phyloP scores from a whole-genome alignment of 2,797 vertebrate species.

The Leptatherina wallacei region DNA sequence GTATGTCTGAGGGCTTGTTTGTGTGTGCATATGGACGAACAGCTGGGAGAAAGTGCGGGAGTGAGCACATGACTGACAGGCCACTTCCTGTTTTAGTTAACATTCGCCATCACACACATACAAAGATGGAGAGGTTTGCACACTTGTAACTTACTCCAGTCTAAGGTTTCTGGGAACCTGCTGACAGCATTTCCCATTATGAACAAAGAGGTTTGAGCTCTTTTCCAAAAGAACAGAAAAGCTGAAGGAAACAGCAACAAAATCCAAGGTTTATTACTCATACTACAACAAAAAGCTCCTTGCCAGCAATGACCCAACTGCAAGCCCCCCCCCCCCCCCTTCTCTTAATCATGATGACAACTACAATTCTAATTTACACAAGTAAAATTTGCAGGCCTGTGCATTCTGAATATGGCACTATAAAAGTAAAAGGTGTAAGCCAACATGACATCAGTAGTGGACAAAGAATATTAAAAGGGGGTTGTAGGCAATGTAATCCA shows the following conservation, averaged over 20 bases:
- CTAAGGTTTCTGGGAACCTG: slow-evolving; percentile 68
- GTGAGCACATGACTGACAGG: slow-evolving; percentile 74
- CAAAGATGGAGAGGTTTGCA: slow-evolving; percentile 27
- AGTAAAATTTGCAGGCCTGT: slow-evolving; percentile 68
- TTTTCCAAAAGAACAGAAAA: slow-evolving; percentile 56
- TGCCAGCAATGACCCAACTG: slow-evolving; percentile 77
- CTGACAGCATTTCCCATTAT: slow-evolving; percentile 60
- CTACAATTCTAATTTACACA: slow-evolving; percentile 76
- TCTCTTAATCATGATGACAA: slow-evolving; percentile 65
- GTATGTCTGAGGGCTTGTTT: slow-evolving; percentile 63
- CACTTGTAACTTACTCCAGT: slow-evolving; percentile 48
- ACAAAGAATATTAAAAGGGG: slow-evolving; percentile 36
- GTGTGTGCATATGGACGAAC: slow-evolving; percentile 63
- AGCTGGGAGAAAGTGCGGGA: slow-evolving; percentile 76
- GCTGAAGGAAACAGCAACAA: slow-evolving; percentile 65
- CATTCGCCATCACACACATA: slow-evolving; percentile 62
- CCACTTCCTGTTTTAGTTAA: slow-evolving; percentile 83
- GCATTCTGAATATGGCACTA: slow-evolving; percentile 52
- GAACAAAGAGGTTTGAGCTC: slow-evolving; percentile 57
- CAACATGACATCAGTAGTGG: slow-evolving; percentile 80
- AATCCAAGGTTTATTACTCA: slow-evolving; percentile 75
- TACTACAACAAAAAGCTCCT: slow-evolving; percentile 66
- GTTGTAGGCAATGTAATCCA: slow-evolving; percentile 44
- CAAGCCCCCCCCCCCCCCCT: slow-evolving; percentile 28
- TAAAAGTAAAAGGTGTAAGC: slow-evolving; percentile 74